Conservation (phyloP, 2,888 invertebrate species). For the Dione juno region DNA sequence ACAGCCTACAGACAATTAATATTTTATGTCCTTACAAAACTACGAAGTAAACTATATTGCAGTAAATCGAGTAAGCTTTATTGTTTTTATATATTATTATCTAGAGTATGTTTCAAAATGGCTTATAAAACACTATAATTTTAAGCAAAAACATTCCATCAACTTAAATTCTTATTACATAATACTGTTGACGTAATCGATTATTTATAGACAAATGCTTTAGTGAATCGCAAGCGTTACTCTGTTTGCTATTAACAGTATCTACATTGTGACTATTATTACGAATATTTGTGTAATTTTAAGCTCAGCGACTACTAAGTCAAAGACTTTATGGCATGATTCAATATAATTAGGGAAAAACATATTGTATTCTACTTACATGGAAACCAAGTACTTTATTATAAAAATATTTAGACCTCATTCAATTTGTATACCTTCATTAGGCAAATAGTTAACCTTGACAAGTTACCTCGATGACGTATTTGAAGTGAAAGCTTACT, state of each 20-base stretch:
- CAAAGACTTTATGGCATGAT: background rate
- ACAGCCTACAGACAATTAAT: background rate
- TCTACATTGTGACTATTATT: background rate
- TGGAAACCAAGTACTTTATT: constrained; percentile 29
- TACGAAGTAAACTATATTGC: background rate
- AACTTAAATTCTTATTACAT: constrained; percentile 55
- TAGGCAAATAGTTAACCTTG: constrained; percentile 29
- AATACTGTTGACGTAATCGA: constrained; percentile 22
- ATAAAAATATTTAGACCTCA: constrained; percentile 32
- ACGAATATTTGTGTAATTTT: background rate
- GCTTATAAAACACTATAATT: background rate
- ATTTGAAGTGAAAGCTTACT: constrained; percentile 11
- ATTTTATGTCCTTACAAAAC: background rate
- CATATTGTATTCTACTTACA: background rate
- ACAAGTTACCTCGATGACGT: constrained; percentile 25
- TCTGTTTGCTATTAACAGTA: constrained; percentile 33
- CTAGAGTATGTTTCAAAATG: background rate
- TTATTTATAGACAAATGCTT: constrained; percentile 48
- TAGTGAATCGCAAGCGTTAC: constrained; percentile 42
- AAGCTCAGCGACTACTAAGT: background rate
- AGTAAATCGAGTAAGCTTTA: too few species aligned
- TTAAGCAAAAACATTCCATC: constrained; percentile 61
- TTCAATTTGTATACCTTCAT: constrained; percentile 37
- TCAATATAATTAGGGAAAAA: background rate
- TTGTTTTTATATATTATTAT: background rate